These are phyloP conservation scores for Caracal caracal DNA, from an alignment of 2,113 vertebrate genomes.

Conservation along the genomic window DNA sequence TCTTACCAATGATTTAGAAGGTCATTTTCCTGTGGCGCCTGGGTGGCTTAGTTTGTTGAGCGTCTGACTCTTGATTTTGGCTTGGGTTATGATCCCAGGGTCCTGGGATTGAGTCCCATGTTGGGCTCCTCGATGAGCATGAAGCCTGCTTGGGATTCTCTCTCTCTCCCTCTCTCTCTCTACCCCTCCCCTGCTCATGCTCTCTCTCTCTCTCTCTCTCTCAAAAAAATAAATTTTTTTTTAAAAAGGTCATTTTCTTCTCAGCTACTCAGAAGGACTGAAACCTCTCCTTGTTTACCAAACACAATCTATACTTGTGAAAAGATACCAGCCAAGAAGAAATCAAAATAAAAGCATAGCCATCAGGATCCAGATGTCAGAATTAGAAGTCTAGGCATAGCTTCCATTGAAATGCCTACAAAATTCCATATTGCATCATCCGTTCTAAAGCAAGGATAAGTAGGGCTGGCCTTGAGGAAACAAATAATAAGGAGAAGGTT, in stretches of 20 bases:
- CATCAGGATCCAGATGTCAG: not conserved
- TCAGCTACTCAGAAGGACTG: not conserved
- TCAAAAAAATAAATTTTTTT: too few species aligned
- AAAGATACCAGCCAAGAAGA: not conserved
- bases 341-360: not conserved
- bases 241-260: not conserved
- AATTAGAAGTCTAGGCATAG: not conserved
- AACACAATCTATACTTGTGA: not conserved
- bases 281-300: not conserved
- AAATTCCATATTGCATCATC: not conserved
- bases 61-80: too few species aligned
- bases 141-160: too few species aligned
- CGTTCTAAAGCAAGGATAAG: not conserved
- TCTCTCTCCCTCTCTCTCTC: too few species aligned
- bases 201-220: too few species aligned
- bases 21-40: not conserved
- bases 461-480: not conserved
- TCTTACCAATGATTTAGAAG: not conserved
- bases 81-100: too few species aligned
- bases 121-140: too few species aligned
- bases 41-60: too few species aligned
- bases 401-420: not conserved
- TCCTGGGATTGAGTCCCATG: too few species aligned
- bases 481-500: not conserved
- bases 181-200: too few species aligned